Percentiles rank a stretch among this genome's conserved stretches.
phyloP scores from a whole-genome alignment of 2,797 vertebrate species.

The Trematomus bernacchii region DNA sequence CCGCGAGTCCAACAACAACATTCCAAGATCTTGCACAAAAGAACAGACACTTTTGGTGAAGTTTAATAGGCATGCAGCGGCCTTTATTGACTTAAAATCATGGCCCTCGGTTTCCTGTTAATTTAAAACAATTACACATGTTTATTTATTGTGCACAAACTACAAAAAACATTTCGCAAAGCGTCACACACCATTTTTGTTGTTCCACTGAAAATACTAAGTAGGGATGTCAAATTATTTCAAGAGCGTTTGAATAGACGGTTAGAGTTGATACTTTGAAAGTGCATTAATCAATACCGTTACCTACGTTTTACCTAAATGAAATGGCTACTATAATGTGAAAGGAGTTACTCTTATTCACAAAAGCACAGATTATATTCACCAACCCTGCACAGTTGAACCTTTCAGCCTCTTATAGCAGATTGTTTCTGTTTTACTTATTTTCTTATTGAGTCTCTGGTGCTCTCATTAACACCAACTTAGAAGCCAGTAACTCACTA shows the following conservation, averaged over 20 bases:
- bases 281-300: conserved; percentile 29
- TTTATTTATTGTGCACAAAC: not conserved
- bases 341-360: no score
- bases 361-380: no score
- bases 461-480: not conserved
- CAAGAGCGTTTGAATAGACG: conserved; percentile 16
- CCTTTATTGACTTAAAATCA: not conserved
- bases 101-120: not conserved
- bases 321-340: not conserved
- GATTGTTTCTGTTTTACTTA: not conserved
- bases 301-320: not conserved
- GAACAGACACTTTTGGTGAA: not conserved
- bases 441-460: not conserved
- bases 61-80: not conserved
- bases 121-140: not conserved
- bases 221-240: not conserved
- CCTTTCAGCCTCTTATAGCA: not conserved
- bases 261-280: conserved; percentile 5
- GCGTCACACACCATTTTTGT: not conserved
- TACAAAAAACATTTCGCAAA: not conserved
- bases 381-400: not conserved
- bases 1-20: no score
- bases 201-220: not conserved
- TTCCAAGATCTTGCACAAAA: no score
- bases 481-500: not conserved